Percentiles rank a stretch among this genome's conserved stretches.
These are phyloP conservation scores for Hipposideros armiger DNA, from an alignment of 2,113 vertebrate genomes.

Conservation along the genomic window DNA sequence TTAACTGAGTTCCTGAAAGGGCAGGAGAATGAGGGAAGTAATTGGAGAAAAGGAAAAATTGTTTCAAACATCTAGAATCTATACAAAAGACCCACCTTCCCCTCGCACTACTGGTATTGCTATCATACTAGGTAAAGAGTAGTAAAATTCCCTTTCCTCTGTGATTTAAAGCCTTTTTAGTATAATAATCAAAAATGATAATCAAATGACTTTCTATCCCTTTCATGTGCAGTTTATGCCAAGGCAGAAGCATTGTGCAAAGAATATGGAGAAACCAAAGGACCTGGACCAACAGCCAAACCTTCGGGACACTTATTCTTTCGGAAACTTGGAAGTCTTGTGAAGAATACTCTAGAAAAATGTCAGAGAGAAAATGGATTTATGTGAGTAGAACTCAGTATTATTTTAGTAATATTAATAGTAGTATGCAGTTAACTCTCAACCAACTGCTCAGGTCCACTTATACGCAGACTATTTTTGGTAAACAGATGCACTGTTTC, in stretches of 20 bases:
- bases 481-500: too few species aligned
- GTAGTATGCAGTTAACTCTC: too few species aligned
- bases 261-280: conserved; percentile 98
- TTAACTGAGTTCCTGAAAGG: neutral
- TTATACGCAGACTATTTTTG: too few species aligned
- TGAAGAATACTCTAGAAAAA: conserved; percentile 97
- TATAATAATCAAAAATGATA: neutral
- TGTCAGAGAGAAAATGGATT: conserved; percentile 99
- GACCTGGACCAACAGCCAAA: conserved; percentile 96
- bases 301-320: conserved; percentile 99
- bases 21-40: neutral
- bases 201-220: conserved; percentile 22
- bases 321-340: conserved; percentile 93
- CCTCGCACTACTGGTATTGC: rapidly evolving
- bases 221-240: conserved; percentile 90
- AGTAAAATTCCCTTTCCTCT: too few species aligned
- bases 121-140: rapidly evolving
- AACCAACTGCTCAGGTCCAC: neutral
- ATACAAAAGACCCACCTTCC: neutral
- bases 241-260: conserved; percentile 96
- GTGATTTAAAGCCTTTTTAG: neutral
- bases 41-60: neutral
- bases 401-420: neutral
- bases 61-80: neutral
- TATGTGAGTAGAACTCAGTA: conserved; percentile 91